Conservation (phyloP, 2,797 vertebrate genomes). For the Hippopotamyrus pictus region DNA sequence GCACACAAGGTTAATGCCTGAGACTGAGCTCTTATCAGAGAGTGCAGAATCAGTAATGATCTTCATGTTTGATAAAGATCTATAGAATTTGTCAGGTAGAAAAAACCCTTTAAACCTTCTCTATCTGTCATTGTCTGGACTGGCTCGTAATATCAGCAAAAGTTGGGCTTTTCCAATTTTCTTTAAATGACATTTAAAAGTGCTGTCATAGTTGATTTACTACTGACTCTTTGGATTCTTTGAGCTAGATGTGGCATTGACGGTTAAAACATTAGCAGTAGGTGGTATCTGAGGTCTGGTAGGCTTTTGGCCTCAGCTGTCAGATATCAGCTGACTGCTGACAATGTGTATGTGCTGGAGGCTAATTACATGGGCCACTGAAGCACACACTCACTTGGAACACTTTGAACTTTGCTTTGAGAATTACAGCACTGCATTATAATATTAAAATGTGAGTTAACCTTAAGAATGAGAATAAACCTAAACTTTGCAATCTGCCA, state of each 20-base stretch:
- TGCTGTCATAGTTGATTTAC: neutral
- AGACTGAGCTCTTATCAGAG: slow-evolving; percentile 18
- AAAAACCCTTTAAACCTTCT: slow-evolving; percentile 15
- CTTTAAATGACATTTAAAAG: slow-evolving; percentile 17
- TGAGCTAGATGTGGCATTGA: neutral
- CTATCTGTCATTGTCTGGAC: slow-evolving; percentile 17
- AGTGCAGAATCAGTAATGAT: slow-evolving; percentile 16
- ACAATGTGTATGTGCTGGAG: neutral
- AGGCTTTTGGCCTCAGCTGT: neutral
- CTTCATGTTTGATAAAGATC: slow-evolving; percentile 19
- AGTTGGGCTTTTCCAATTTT: slow-evolving; percentile 13
- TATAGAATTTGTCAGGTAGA: slow-evolving; percentile 4
- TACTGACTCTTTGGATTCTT: neutral
- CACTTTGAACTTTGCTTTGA: neutral
- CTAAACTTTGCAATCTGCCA: neutral
- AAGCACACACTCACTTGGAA: neutral
- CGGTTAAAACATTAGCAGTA: neutral
- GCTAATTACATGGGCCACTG: neutral
- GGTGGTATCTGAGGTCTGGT: neutral
- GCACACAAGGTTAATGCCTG: slow-evolving; percentile 5
- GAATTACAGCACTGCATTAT: neutral
- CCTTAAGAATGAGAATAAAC: neutral
- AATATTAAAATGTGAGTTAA: neutral
- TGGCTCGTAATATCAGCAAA: neutral
- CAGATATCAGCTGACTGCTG: neutral